phyloP scores from a whole-genome alignment of 2,113 vertebrate species.

The Calypte anna region DNA sequence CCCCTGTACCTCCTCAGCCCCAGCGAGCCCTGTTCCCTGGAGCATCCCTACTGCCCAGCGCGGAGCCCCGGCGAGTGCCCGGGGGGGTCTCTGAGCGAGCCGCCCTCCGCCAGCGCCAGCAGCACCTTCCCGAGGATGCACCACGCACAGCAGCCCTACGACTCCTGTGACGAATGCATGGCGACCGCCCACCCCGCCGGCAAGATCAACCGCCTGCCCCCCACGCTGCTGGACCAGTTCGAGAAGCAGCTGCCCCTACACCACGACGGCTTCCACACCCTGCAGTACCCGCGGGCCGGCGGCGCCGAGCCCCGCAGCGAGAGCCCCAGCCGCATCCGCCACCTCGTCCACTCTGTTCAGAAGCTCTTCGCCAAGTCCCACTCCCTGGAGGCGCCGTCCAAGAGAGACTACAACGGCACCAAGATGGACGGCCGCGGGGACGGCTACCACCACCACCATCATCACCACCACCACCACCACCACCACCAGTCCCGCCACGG shows the following conservation, averaged over 20 bases:
- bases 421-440: conserved; percentile 88
- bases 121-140: conserved; percentile 97
- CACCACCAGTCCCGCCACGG: conserved; percentile 87
- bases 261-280: conserved; percentile 97
- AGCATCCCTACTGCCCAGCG: conserved; percentile 86
- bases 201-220: conserved; percentile 95
- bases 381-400: conserved; percentile 93
- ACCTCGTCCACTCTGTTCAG: conserved; percentile 98
- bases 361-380: conserved; percentile 99
- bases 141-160: conserved; percentile 87
- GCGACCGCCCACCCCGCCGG: conserved; percentile 81
- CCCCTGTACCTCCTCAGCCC: conserved; percentile 78
- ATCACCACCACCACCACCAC: conserved; percentile 87
- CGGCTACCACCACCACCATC: conserved; percentile 85
- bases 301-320: conserved; percentile 92
- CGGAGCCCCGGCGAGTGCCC: conserved; percentile 75
- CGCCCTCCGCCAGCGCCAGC: conserved; percentile 82
- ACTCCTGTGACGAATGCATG: conserved; percentile 96
- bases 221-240: conserved; percentile 93
- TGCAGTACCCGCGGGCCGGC: conserved; percentile 92
- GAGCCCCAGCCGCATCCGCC: conserved; percentile 96
- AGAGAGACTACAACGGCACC: conserved; percentile 92
- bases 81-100: conserved; percentile 82
- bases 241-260: conserved; percentile 97
- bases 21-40: conserved; percentile 84